These are phyloP conservation scores for Pteruthius melanotis DNA, from an alignment of 2,113 vertebrate genomes.

Conservation along the genomic window DNA sequence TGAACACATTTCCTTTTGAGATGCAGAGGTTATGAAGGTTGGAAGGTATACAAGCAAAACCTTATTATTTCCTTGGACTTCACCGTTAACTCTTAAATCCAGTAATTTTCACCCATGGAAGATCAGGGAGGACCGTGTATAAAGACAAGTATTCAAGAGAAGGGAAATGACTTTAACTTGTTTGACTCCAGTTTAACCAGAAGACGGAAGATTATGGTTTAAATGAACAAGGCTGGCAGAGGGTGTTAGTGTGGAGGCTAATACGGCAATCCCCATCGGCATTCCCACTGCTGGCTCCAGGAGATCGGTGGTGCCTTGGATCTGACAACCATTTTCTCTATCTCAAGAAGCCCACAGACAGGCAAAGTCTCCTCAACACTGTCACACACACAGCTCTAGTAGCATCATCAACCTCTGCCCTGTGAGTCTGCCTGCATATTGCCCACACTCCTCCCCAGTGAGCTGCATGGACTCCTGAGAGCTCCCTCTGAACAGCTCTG, in stretches of 20 bases:
- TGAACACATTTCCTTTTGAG: background rate
- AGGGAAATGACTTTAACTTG: background rate
- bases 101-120: background rate
- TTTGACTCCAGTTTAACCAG: background rate
- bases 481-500: background rate
- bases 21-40: background rate
- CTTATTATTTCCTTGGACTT: background rate
- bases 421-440: background rate
- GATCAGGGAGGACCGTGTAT: background rate
- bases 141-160: background rate
- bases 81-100: background rate
- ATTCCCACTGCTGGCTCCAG: background rate
- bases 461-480: background rate
- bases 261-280: background rate
- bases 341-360: background rate
- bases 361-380: background rate
- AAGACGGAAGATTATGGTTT: background rate
- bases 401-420: background rate
- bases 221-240: background rate
- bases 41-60: background rate
- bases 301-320: fast-evolving
- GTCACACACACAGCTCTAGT: background rate
- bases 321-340: background rate
- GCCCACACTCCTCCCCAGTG: background rate
- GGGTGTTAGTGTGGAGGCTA: background rate